Percentiles rank a stretch among this genome's conserved stretches.
Evolutionary conservation across 2,113 vertebrate species (phyloP).

Genomic region (Gavialis gangeticus): DNA sequence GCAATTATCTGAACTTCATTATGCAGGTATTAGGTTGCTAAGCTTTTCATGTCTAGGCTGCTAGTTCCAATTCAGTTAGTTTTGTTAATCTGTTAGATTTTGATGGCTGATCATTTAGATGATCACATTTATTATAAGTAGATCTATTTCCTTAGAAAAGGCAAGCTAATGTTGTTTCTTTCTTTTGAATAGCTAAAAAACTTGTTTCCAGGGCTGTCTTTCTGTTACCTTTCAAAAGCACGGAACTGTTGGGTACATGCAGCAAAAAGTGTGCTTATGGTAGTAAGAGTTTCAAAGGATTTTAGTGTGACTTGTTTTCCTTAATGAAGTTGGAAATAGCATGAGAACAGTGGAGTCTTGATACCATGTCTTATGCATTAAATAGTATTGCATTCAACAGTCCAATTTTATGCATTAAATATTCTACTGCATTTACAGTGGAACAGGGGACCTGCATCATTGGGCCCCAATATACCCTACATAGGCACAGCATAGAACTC

Average conservation of each 20-base stretch:
- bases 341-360: neutral
- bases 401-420: neutral
- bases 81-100: neutral
- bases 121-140: neutral
- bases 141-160: too few species aligned
- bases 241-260: neutral
- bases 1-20: constrained; percentile 18
- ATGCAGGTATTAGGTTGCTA: neutral
- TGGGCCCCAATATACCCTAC: neutral
- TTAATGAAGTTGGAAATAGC: neutral
- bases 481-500: neutral
- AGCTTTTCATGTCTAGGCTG: neutral
- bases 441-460: neutral
- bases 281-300: neutral
- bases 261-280: neutral
- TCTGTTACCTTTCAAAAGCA: neutral
- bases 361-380: neutral
- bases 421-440: neutral
- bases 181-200: neutral
- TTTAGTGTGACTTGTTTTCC: neutral
- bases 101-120: neutral
- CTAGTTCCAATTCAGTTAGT: neutral
- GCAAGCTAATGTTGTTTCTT: neutral
- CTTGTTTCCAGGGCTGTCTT: neutral
- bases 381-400: too few species aligned